These are phyloP conservation scores for Neuroterus valhalla DNA, from an alignment of 1,140 invertebrate species.

Conservation along the genomic window DNA sequence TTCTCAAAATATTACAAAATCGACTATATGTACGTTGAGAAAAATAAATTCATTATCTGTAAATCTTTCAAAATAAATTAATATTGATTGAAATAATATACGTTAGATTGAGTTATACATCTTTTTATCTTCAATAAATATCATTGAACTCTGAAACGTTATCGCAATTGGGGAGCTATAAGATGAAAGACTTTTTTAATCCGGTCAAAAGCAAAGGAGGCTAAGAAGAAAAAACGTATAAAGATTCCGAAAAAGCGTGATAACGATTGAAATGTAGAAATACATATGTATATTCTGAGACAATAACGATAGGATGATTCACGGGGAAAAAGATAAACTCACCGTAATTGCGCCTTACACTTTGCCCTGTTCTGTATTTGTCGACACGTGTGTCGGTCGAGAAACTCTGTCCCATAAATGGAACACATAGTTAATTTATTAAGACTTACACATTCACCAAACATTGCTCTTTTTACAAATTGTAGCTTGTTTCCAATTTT, in stretches of 20 bases:
- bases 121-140: too few relatives aligned
- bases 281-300: constrained; percentile 46
- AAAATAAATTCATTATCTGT: too few relatives aligned
- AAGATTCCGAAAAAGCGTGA: constrained; percentile 58
- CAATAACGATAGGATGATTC: constrained; percentile 68
- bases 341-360: constrained; percentile 71
- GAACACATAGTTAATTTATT: neutral
- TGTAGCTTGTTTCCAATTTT: neutral
- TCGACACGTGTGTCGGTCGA: constrained; percentile 56
- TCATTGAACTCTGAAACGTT: too few relatives aligned
- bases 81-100: too few relatives aligned
- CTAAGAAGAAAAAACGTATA: constrained; percentile 28
- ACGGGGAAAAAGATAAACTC: constrained; percentile 66
- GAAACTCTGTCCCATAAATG: constrained; percentile 45
- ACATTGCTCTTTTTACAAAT: neutral
- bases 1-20: too few relatives aligned
- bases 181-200: too few relatives aligned
- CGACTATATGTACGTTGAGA: too few relatives aligned
- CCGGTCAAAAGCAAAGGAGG: neutral
- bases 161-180: too few relatives aligned
- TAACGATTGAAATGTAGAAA: constrained; percentile 31
- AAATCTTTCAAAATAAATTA: too few relatives aligned
- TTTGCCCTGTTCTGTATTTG: constrained; percentile 64
- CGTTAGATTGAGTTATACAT: too few relatives aligned
- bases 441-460: neutral